phyloP scores from a whole-genome alignment of 2,888 invertebrate species.

The Punctoribates punctum region DNA sequence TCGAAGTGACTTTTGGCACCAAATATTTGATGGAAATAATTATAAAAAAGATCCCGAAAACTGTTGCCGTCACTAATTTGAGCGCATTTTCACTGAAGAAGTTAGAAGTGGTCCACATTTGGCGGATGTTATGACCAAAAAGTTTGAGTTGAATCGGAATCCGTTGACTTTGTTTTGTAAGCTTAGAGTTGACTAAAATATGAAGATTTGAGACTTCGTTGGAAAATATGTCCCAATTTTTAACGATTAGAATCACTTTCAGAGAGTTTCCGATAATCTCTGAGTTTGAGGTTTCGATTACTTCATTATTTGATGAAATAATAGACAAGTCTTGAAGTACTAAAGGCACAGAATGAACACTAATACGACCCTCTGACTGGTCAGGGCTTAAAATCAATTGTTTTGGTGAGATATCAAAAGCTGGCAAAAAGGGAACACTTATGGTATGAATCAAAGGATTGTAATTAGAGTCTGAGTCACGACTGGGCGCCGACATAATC shows the following conservation, averaged over 20 bases:
- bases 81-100: background rate
- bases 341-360: constrained; percentile 15
- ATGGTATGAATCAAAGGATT: constrained; percentile 6
- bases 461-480: background rate
- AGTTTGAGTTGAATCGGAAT: constrained; percentile 36
- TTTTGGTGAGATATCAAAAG: constrained; percentile 14
- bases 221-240: constrained; percentile 37
- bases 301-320: constrained; percentile 13
- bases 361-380: constrained; percentile 7
- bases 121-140: constrained; percentile 15
- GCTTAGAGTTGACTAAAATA: background rate
- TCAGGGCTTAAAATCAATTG: constrained; percentile 33
- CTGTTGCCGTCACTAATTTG: background rate
- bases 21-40: background rate
- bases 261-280: constrained; percentile 21
- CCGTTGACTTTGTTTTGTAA: constrained; percentile 26
- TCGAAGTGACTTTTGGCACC: background rate
- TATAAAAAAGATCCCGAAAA: background rate
- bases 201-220: constrained; percentile 40
- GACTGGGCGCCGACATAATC: background rate
- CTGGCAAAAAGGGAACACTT: constrained; percentile 31
- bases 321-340: constrained; percentile 18
- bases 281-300: background rate
- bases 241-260: background rate
- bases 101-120: background rate